Conservation (phyloP, 2,797 vertebrate genomes). For the Parauchenoglanis ngamensis region DNA sequence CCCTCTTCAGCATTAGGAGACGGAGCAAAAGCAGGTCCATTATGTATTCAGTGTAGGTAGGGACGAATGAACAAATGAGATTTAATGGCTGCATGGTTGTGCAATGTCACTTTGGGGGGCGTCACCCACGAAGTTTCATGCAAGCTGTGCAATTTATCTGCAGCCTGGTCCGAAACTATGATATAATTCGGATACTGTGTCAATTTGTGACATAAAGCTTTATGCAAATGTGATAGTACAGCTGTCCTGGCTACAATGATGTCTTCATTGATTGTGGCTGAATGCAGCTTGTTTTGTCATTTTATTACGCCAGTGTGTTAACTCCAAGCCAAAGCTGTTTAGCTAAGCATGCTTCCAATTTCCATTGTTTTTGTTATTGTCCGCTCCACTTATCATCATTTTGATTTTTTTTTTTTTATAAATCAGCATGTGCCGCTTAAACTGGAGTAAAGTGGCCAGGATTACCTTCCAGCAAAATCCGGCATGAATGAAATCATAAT, state of each 20-base stretch:
- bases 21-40: constrained; percentile 37
- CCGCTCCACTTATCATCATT: constrained; percentile 9
- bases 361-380: background rate
- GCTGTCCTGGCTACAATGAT: constrained; percentile 25
- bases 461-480: background rate
- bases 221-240: constrained; percentile 26
- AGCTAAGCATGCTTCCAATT: background rate
- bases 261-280: constrained; percentile 19
- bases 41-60: constrained; percentile 53
- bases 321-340: constrained; percentile 29
- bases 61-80: constrained; percentile 54
- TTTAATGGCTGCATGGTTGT: constrained; percentile 56
- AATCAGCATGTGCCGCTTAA: constrained; percentile 7
- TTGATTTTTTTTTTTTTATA: background rate
- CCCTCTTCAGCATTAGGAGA: constrained; percentile 22
- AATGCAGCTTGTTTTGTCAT: constrained; percentile 5
- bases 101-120: constrained; percentile 57
- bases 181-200: constrained; percentile 1
- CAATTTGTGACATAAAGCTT: constrained; percentile 13
- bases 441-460: background rate
- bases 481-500: background rate
- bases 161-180: background rate
- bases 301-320: constrained; percentile 28
- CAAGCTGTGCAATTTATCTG: constrained; percentile 24
- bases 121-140: constrained; percentile 40